Evolutionary conservation across 2,888 invertebrate species (phyloP).

Genomic region (Amblyjoppa proteus): DNA sequence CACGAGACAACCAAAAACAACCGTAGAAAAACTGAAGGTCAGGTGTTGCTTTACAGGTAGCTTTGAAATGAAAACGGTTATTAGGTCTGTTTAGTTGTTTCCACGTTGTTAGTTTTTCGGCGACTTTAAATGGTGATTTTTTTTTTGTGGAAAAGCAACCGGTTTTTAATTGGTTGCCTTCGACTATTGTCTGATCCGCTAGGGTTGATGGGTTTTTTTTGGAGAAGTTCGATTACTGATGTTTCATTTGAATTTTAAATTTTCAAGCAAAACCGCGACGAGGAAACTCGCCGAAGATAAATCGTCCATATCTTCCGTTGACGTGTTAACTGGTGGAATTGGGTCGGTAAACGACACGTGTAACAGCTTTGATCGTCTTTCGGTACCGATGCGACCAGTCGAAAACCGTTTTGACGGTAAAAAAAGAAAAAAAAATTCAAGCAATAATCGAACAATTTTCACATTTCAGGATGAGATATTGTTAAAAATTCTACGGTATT

Average conservation of each 20-base stretch:
- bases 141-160: neutral
- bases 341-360: neutral
- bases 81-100: too few species aligned
- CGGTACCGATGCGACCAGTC: neutral
- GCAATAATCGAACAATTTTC: neutral
- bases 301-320: neutral
- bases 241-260: neutral
- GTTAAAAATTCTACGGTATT: conserved; percentile 91
- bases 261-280: neutral
- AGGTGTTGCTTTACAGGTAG: too few species aligned
- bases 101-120: too few species aligned
- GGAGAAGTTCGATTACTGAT: neutral
- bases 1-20: too few species aligned
- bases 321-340: neutral
- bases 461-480: conserved; percentile 92
- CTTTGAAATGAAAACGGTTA: too few species aligned
- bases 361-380: neutral
- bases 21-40: too few species aligned
- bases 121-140: neutral
- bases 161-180: neutral
- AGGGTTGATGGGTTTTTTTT: neutral
- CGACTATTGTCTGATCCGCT: neutral
- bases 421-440: neutral
- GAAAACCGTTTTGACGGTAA: conserved; percentile 68
- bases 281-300: neutral